These are phyloP conservation scores for Coracias cyanogaster DNA, from an alignment of 2,797 vertebrate species.

Conservation along the genomic window DNA sequence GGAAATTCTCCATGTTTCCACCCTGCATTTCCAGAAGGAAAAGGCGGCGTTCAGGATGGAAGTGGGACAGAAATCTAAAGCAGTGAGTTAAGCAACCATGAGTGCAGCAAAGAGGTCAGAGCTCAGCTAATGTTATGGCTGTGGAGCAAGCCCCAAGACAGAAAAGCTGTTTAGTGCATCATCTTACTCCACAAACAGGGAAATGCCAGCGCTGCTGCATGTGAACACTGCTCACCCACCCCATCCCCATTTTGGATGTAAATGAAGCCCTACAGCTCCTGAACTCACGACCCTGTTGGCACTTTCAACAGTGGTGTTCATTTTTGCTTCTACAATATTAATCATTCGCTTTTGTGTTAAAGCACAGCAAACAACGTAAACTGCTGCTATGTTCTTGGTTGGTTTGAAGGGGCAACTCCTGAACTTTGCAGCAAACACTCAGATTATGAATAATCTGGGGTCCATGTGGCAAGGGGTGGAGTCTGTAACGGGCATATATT, in stretches of 20 bases:
- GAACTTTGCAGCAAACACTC: not conserved
- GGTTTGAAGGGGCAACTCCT: not conserved
- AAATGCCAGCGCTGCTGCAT: not conserved
- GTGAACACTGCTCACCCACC: not conserved
- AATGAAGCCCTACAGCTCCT: not conserved
- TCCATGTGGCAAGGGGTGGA: not conserved
- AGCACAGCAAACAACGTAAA: not conserved
- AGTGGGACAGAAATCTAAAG: not conserved
- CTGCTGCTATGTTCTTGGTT: rapidly evolving
- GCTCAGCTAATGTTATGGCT: not conserved
- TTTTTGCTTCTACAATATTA: not conserved
- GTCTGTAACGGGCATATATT: too few species aligned
- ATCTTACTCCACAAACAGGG: too few species aligned
- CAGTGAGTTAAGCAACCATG: not conserved
- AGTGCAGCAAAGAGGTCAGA: not conserved
- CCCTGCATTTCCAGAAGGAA: not conserved
- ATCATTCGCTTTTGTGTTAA: not conserved
- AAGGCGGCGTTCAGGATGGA: not conserved
- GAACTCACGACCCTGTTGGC: not conserved
- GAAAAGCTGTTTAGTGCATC: too few species aligned
- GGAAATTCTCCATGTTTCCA: not conserved
- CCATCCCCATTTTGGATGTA: not conserved
- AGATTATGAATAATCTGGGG: not conserved
- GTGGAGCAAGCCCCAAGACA: not conserved
- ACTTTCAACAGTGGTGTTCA: not conserved